A percentile compares a stretch with the other conserved stretches of the same genome.
These are phyloP conservation scores for Choreutis nemorana DNA, from an alignment of 2,888 invertebrate genomes.

Conservation along the genomic window DNA sequence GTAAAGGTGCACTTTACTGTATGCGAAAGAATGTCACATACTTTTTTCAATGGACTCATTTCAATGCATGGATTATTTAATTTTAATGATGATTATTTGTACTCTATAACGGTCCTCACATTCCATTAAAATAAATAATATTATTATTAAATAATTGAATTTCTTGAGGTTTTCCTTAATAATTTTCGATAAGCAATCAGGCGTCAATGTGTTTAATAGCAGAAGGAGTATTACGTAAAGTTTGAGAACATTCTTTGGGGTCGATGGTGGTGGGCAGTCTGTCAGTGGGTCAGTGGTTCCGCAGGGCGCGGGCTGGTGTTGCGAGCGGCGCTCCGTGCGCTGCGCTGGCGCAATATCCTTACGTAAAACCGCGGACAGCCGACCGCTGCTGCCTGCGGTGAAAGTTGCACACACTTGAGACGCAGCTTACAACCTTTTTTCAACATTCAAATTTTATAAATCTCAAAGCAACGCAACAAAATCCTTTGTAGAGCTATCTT, in stretches of 20 bases:
- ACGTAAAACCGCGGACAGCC: conserved; percentile 47
- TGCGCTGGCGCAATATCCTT: conserved; percentile 59
- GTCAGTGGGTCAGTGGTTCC: conserved; percentile 63
- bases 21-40: conserved; percentile 2
- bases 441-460: too few species aligned
- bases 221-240: conserved; percentile 35
- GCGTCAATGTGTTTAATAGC: too few species aligned
- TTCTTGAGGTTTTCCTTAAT: too few species aligned
- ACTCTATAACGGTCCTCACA: neutral
- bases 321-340: conserved; percentile 22
- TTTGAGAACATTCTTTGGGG: conserved; percentile 26
- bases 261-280: conserved; percentile 14
- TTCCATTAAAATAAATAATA: conserved; percentile 2
- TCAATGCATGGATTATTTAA: neutral
- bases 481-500: too few species aligned
- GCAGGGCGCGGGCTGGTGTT: conserved; percentile 35
- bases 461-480: too few species aligned
- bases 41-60: conserved; percentile 7
- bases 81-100: neutral
- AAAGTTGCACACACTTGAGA: conserved; percentile 35
- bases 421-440: too few species aligned
- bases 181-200: too few species aligned
- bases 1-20: conserved; percentile 1
- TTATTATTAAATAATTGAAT: too few species aligned
- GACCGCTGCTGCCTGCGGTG: conserved; percentile 31